Conservation (phyloP, 2,888 invertebrate genomes). For the Smittia aterrima region DNA sequence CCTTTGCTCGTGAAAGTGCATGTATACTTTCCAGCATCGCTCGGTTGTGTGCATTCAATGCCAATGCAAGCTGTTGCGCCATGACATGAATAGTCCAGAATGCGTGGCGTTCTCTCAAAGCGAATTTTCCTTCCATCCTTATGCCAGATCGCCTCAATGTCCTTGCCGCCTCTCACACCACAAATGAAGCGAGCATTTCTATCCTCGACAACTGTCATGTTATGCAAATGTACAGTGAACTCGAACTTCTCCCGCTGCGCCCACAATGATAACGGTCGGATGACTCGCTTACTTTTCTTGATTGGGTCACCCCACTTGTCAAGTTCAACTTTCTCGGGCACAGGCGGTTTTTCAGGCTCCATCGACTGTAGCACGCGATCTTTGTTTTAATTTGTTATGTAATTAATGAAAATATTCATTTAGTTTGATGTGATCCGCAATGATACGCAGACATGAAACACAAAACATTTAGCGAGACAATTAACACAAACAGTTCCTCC, state of each 20-base stretch:
- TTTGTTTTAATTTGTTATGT: neutral
- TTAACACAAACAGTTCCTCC: neutral
- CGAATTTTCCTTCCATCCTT: constrained; percentile 32
- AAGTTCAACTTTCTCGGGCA: constrained; percentile 17
- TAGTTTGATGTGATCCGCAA: neutral
- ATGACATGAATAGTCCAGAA: constrained; percentile 22
- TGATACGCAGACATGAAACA: neutral
- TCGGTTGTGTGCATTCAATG: constrained; percentile 26
- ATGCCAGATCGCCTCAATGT: constrained; percentile 22
- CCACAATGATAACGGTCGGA: constrained; percentile 26
- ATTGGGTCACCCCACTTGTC: constrained; percentile 39
- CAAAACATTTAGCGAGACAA: neutral
- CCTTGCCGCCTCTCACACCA: constrained; percentile 20
- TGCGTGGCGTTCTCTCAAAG: constrained; percentile 10
- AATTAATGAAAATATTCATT: constrained; percentile 14
- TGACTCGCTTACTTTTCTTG: constrained; percentile 17
- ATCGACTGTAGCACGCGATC: neutral
- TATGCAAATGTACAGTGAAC: constrained; percentile 33
- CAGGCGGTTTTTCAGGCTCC: neutral
- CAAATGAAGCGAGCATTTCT: constrained; percentile 33
- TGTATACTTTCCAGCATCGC: constrained; percentile 32
- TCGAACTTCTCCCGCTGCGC: constrained; percentile 31
- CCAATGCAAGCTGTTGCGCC: constrained; percentile 32
- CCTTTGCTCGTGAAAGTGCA: constrained; percentile 18
- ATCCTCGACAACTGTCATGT: constrained; percentile 26